Base-by-base conservation (phyloP, 1,140 invertebrate genomes). In the Lordiphosa stackelbergi region DNA sequence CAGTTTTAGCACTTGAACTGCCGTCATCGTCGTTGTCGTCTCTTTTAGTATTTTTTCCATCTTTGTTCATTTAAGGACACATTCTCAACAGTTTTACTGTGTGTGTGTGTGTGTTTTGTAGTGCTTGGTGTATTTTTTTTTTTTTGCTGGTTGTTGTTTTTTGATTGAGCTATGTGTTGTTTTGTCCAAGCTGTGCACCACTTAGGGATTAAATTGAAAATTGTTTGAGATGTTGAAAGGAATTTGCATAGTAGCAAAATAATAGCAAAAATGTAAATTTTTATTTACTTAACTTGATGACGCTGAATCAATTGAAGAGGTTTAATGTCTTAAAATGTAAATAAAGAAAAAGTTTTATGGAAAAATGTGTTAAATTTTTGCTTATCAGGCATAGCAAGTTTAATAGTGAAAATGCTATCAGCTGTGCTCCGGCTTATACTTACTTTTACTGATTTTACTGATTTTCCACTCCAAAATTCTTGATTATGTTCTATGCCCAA, bases 201-300 rank as follows among this genome's bases (percentile, higher is more conserved):
- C 48, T 68, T 58, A 53, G 48, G 31, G 55, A 68, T 59, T 68
- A 68, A 68, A 68, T 68, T 68, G 55, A 65, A 68, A 68, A 64
- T 54, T 42, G 41, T 64, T 68, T 37, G 35, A 7, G 28, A 31
- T 31, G 28, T 31, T 31, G 28, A 31, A 31, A 31, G 28, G 28
- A 31, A 31, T 31, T 31, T 31, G 28, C 28, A 31, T 31, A 31
- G 28, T 31, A 8, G 28, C 28, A 37, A 38, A 38, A 36, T 10
- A 38, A 36, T 3, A 24, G 16, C 12, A 40, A n/a, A 41, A 16
- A 13, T 31, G 6, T 31, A 5, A 31, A 31, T 8, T 31, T 31
- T 7, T 31, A 31, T 31, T 31, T 31, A 31, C 28, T 31, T 31
- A 31, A 8, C 7, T 31, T 31, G 28, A 31, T 2, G 2, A 31